These are phyloP conservation scores for Gambelia wislizenii DNA, from an alignment of 2,797 vertebrate species.

Conservation along the genomic window DNA sequence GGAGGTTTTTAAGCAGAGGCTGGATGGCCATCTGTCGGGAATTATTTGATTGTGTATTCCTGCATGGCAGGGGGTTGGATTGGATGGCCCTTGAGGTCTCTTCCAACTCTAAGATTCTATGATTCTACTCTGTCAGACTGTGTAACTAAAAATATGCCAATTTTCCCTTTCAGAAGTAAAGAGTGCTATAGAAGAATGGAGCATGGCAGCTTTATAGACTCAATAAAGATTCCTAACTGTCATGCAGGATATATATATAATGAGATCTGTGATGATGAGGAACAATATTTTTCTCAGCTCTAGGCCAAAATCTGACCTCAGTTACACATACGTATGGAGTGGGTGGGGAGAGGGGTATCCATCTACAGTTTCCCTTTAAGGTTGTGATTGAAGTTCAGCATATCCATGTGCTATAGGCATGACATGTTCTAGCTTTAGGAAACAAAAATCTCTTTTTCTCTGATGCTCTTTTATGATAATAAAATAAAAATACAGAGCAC, in stretches of 20 bases:
- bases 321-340: neutral
- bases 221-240: neutral
- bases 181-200: neutral
- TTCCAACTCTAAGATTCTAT: too few species aligned
- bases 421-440: neutral
- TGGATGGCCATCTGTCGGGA: too few species aligned
- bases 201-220: neutral
- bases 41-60: too few species aligned
- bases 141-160: too few species aligned
- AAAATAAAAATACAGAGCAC: neutral
- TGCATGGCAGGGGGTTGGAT: too few species aligned
- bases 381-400: neutral
- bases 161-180: too few species aligned
- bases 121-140: too few species aligned
- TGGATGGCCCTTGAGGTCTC: too few species aligned
- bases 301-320: slow-evolving; percentile 7
- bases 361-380: neutral
- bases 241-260: neutral
- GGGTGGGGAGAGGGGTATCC: neutral
- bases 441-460: neutral
- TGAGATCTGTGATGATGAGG: neutral
- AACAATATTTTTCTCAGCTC: neutral
- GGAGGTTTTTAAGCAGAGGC: too few species aligned
- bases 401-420: neutral
- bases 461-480: neutral